Base-by-base conservation (phyloP, 2,888 invertebrate species). In the Heteromyza rotundicornis region DNA sequence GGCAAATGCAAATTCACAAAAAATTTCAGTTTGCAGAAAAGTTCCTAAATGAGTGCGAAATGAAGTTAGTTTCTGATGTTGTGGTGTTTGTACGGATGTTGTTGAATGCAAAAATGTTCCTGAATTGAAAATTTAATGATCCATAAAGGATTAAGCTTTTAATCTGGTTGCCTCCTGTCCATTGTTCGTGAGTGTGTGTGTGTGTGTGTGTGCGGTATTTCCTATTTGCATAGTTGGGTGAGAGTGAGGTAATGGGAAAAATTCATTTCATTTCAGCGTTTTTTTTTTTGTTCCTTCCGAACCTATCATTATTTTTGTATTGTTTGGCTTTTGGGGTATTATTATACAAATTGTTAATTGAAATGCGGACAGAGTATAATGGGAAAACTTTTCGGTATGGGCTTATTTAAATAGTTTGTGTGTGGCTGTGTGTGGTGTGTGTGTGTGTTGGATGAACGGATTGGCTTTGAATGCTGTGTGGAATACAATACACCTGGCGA, bases 121-220 rank as follows among this genome's bases (percentile, higher is more conserved):
- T 52, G 52, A 52, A 52, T 52, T 24, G 52, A 52, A 52, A 52
- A 52, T 17, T 52, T 23, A 52, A 52, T 52, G 52, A 52, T 52
- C 52, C 52, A 52, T 52, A 52, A 52, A 52, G 23, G 24, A 52
- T 52, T 24, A 52, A 52, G 52, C 17, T 24, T 52, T 52, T 27
- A 16, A 27, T 23, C 3, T 23, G 8, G 8, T 50, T 50, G 16
- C n/a, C 44, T 5, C 50, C n/a, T 10, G 27, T 40, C 10, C 40
- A 40, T 40, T 40, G 40, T 40, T 40, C n/a, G 5, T 40, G 40
- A n/a, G n/a, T 40, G 40, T 40, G 5, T n/a, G 5, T 40, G 40
- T n/a, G n/a, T n/a, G n/a, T n/a, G n/a, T n/a, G n/a, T 5, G 27
- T 40, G 40, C 40, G 40, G 40, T n/a, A 40, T 40, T 40, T 3